A percentile compares a stretch with the other conserved stretches of the same genome.
Conservation (phyloP, 1,140 invertebrate genomes). For the Chrysoperla carnea region DNA sequence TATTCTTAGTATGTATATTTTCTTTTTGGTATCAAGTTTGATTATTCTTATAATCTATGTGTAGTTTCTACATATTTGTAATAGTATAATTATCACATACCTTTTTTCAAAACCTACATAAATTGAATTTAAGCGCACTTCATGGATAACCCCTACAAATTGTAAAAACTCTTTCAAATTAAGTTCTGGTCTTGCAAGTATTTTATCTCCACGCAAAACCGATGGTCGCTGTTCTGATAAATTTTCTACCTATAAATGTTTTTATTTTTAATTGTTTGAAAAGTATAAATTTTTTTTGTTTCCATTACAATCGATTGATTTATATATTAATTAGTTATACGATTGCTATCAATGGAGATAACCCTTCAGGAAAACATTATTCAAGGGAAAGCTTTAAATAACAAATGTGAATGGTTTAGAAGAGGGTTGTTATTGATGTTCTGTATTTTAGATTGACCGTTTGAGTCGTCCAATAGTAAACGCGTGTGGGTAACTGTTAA, state of each 20-base stretch:
- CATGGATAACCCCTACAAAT: slow-evolving; percentile 69
- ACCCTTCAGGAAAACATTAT: too few species aligned
- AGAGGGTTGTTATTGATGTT: too few species aligned
- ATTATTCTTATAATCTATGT: slow-evolving; percentile 4
- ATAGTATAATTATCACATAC: not conserved
- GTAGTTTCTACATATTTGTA: too few species aligned
- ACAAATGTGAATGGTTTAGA: too few species aligned
- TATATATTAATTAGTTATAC: too few species aligned
- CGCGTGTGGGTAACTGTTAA: too few species aligned
- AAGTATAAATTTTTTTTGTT: too few species aligned
- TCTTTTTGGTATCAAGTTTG: slow-evolving; percentile 49
- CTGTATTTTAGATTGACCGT: too few species aligned
- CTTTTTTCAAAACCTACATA: slow-evolving; percentile 47
- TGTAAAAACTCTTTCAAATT: slow-evolving; percentile 10
- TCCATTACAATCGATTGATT: too few species aligned
- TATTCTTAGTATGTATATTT: slow-evolving; percentile 41
- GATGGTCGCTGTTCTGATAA: slow-evolving; percentile 24
- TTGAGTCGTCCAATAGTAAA: too few species aligned
- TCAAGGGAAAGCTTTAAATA: too few species aligned
- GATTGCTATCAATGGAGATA: too few species aligned
- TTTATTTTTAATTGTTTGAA: not conserved
- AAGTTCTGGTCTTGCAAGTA: slow-evolving; percentile 22
- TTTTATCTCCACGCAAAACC: slow-evolving; percentile 40
- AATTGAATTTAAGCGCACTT: slow-evolving; percentile 43
- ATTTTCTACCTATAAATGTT: slow-evolving; percentile 1